A percentile compares a stretch with the other conserved stretches of the same genome.
phyloP scores from a whole-genome alignment of 2,888 invertebrate species.

The Hirtodrosophila confusa region DNA sequence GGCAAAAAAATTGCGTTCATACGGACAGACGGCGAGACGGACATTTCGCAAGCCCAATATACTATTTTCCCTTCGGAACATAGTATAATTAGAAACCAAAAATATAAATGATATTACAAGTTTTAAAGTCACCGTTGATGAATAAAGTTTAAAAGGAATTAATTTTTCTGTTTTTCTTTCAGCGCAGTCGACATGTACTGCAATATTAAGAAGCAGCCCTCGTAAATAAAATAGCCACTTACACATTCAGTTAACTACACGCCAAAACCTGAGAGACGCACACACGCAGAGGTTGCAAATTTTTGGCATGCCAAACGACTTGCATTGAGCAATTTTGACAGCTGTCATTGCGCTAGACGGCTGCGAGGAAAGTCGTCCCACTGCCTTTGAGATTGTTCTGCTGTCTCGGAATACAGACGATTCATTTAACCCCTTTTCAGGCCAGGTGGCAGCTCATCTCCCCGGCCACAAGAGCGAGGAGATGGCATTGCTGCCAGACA shows the following conservation, averaged over 20 bases:
- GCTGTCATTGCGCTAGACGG: slow-evolving; percentile 68
- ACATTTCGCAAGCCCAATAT: too few species aligned
- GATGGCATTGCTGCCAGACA: slow-evolving; percentile 5
- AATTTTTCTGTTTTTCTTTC: too few species aligned
- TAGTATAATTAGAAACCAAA: too few species aligned
- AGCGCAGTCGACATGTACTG: too few species aligned
- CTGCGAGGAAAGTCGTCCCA: slow-evolving; percentile 16
- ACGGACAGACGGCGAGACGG: too few species aligned
- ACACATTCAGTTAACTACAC: slow-evolving; percentile 38
- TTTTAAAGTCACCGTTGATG: too few species aligned
- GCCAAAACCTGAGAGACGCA: slow-evolving; percentile 25
- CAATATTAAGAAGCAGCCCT: slow-evolving; percentile 6
- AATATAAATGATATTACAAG: too few species aligned
- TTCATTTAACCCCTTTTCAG: slow-evolving; percentile 40
- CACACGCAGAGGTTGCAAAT: slow-evolving; percentile 30
- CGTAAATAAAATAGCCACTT: slow-evolving; percentile 48
- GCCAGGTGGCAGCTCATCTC: slow-evolving; percentile 19
- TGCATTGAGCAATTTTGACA: slow-evolving; percentile 70
- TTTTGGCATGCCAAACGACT: slow-evolving; percentile 60
- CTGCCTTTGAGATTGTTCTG: slow-evolving; percentile 18
- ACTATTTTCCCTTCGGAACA: too few species aligned
- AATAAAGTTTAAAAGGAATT: too few species aligned
- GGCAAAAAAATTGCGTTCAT: too few species aligned
- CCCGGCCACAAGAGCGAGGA: slow-evolving; percentile 4
- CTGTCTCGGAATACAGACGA: slow-evolving; percentile 47